Conservation (phyloP, 2,797 vertebrate species). For the Erethizon dorsatum region DNA sequence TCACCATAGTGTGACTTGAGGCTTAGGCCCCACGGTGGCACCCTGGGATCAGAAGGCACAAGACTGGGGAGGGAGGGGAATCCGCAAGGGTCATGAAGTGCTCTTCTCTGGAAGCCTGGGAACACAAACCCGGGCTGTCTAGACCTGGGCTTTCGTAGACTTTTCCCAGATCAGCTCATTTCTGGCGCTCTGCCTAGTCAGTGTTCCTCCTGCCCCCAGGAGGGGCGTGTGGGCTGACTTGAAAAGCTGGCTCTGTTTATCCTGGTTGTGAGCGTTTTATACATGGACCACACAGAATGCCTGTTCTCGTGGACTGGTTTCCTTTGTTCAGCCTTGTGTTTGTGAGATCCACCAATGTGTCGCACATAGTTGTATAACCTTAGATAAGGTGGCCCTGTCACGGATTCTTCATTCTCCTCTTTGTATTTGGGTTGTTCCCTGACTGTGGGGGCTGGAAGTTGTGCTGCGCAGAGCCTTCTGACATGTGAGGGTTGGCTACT, state of each 20-base stretch:
- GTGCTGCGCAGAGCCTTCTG: not conserved
- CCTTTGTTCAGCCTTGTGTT: not conserved
- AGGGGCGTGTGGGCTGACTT: not conserved
- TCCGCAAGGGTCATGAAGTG: not conserved
- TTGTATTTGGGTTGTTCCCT: not conserved
- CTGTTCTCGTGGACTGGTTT: not conserved
- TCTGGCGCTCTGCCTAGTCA: not conserved
- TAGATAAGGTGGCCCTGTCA: not conserved
- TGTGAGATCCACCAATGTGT: not conserved
- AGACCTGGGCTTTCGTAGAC: not conserved
- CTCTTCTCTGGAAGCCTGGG: not conserved
- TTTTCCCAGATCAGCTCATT: not conserved
- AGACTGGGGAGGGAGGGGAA: not conserved
- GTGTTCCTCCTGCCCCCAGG: not conserved
- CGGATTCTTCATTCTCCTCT: not conserved
- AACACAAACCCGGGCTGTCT: not conserved
- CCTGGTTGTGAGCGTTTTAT: not conserved
- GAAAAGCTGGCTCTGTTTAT: not conserved
- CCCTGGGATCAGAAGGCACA: not conserved
- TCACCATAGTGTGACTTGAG: not conserved
- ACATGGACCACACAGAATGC: not conserved
- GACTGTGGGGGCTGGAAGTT: not conserved
- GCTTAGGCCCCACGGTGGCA: not conserved
- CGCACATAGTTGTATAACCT: not conserved
- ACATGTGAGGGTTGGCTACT: not conserved